Base-by-base conservation (phyloP, 2,888 invertebrate genomes). In the Pristionchus fissidentatus region DNA sequence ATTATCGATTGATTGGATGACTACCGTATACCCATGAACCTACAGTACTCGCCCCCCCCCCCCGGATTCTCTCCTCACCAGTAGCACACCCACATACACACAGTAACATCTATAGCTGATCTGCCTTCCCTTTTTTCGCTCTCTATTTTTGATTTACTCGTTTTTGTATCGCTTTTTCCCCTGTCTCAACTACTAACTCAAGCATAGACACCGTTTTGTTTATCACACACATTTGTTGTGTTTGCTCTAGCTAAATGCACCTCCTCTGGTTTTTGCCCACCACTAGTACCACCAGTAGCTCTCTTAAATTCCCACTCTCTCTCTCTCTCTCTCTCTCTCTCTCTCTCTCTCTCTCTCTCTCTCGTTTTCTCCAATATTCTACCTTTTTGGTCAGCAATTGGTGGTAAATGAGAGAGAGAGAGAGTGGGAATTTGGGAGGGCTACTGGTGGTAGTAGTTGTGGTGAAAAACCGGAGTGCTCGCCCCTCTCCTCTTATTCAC, bases 1-100 rank as follows among this genome's bases (percentile, higher is more conserved):
- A 95, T 97, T 93, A 95, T 96, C 89, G 96, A 96, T 52, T 84
- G 75, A 70, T 73, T 26, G 41, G 26, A n/a, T 3, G 57, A 57
- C 7, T 57, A 57, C 26, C 22, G 19, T 26, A 79, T 38, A 35
- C 60, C 80, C 38, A 55, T 15, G 32, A 19, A 7, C 35, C 32
- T 55, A 55, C 55, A n/a, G 52, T 55, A 13, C 15, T 79, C 22
- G 75, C 32, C n/a, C n/a, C 41, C 41, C 3, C 41, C 15, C 19
- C 41, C 38, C 22, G 32, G n/a, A 73, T 73, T n/a, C 32, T 15
- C 26, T 15, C 41, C 70, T 4, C n/a, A 52, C 52, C 52, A 3
- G 52, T 52, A 22, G 52, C n/a, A 19, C 22, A 52, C n/a, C 10
- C 8, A 15, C 62, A n/a, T n/a, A n/a, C n/a, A n/a, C n/a, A n/a